Conservation (phyloP, 1,140 invertebrate genomes). For the Philotrypesis tridentata region DNA sequence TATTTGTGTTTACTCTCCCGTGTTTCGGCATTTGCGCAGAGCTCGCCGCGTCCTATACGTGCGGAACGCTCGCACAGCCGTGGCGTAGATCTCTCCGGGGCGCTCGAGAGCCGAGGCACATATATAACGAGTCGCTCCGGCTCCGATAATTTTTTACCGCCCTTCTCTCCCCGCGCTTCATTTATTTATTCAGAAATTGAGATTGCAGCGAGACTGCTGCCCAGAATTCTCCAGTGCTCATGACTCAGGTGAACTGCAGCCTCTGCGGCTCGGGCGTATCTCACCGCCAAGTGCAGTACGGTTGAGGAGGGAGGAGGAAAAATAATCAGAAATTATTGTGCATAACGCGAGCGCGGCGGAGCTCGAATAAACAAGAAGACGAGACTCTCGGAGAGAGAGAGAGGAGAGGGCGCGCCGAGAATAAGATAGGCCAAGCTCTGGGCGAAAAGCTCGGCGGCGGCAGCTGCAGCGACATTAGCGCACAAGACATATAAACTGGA, state of each 20-base stretch:
- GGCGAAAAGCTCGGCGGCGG: slow-evolving; percentile 42
- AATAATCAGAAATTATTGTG: neutral
- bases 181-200: too few relatives aligned
- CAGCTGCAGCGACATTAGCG: slow-evolving; percentile 39
- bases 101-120: too few relatives aligned
- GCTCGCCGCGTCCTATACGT: neutral
- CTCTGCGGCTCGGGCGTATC: too few relatives aligned
- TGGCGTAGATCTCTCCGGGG: slow-evolving; percentile 5
- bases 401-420: neutral
- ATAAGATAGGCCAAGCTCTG: slow-evolving; percentile 35
- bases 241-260: too few relatives aligned
- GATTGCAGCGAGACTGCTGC: too few relatives aligned
- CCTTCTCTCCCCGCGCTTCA: too few relatives aligned
- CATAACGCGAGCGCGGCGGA: neutral
- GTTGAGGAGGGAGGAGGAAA: neutral
- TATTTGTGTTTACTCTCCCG: neutral
- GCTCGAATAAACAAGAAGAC: neutral
- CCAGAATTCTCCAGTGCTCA: too few relatives aligned
- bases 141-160: too few relatives aligned
- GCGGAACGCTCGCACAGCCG: slow-evolving; percentile 2
- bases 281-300: too few relatives aligned
- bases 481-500: slow-evolving; percentile 58
- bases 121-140: too few relatives aligned
- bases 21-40: neutral
- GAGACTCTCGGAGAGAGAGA: neutral